These are phyloP conservation scores for Eonycteris spelaea DNA, from an alignment of 2,113 vertebrate genomes.

Conservation along the genomic window DNA sequence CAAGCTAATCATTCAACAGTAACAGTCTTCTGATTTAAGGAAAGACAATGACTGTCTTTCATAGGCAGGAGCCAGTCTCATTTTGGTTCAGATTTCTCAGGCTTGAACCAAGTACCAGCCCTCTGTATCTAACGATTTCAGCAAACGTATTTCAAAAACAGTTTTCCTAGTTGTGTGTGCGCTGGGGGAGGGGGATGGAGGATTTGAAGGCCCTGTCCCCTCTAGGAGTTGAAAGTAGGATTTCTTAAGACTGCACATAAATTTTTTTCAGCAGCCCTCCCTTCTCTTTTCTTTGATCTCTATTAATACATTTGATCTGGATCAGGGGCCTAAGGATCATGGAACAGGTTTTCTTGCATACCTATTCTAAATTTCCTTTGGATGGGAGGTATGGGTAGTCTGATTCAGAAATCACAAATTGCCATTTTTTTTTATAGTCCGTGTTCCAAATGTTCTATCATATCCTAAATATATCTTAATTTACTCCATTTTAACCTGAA, in stretches of 20 bases:
- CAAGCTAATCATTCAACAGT: background rate
- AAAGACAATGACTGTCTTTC: background rate
- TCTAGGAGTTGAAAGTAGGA: background rate
- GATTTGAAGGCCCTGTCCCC: background rate
- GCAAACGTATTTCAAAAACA: background rate
- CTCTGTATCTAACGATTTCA: background rate
- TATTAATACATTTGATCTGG: background rate
- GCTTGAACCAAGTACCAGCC: background rate
- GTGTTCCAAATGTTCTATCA: background rate
- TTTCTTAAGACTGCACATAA: background rate
- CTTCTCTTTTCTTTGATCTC: background rate
- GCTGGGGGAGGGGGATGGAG: no score
- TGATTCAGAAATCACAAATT: background rate
- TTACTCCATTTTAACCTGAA: background rate
- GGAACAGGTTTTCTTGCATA: background rate
- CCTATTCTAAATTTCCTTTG: background rate
- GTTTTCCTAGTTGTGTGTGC: background rate
- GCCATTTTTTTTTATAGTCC: background rate
- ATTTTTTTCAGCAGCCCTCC: background rate
- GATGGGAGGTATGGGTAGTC: background rate
- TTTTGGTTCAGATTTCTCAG: background rate
- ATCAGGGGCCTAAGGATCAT: background rate
- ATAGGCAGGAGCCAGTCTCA: background rate
- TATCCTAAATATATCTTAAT: background rate
- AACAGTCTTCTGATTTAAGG: background rate